Percentiles rank a stretch among this genome's conserved stretches.
Conservation (phyloP, 2,888 invertebrate genomes). For the Diachrysia chrysitis region DNA sequence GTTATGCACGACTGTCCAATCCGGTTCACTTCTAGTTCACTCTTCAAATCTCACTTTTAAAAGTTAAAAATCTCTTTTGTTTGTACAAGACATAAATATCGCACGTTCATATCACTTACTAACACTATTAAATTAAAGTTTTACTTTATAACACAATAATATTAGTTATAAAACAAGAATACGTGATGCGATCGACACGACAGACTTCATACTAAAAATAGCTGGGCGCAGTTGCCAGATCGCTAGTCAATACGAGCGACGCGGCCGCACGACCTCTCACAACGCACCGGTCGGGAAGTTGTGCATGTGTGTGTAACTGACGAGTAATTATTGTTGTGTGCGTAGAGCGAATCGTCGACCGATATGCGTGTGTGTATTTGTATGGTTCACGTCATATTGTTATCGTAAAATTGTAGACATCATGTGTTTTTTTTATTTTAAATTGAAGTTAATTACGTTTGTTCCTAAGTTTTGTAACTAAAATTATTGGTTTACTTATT, state of each 20-base stretch:
- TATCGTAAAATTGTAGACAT: not conserved
- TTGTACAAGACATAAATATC: not conserved
- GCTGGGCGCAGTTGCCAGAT: slow-evolving; percentile 44
- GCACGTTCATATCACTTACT: not conserved
- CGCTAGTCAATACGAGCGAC: slow-evolving; percentile 47
- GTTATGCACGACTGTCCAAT: not conserved
- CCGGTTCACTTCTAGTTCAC: not conserved
- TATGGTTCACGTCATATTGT: not conserved
- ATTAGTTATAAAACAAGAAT: slow-evolving; percentile 17
- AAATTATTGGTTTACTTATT: too few species aligned
- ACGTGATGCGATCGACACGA: slow-evolving; percentile 56
- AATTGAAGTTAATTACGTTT: too few species aligned
- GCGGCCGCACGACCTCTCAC: slow-evolving; percentile 41
- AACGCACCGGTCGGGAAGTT: not conserved
- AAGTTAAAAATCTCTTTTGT: not conserved
- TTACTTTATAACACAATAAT: slow-evolving; percentile 8
- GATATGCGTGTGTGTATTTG: slow-evolving; percentile 15
- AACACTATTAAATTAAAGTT: not conserved
- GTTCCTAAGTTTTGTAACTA: too few species aligned
- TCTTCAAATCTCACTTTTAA: not conserved
- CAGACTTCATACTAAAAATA: slow-evolving; percentile 53
- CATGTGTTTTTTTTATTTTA: not conserved
- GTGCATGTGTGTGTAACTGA: slow-evolving; percentile 11
- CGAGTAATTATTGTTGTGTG: slow-evolving; percentile 7
- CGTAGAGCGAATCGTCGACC: slow-evolving; percentile 9